Base-by-base conservation (phyloP, 35 echinoderm and acorn worm species). In the Ophiothrix spiculata region DNA sequence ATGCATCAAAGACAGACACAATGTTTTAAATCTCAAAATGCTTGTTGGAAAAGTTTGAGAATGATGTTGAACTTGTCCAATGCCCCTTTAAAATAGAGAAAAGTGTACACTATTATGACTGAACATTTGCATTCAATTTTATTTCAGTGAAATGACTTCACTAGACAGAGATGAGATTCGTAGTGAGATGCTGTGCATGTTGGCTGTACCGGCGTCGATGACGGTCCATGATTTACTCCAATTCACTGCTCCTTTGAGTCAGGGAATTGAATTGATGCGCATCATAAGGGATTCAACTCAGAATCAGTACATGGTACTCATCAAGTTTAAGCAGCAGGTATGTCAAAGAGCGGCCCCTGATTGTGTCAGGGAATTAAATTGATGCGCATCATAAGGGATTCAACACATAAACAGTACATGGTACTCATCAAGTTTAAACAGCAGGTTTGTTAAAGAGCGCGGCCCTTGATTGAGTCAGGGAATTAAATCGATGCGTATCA, bases 121-220 rank as follows among this genome's bases (percentile, higher is more conserved):
- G n/a, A n/a, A n/a, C n/a, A n/a, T n/a, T n/a, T n/a, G n/a, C n/a
- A n/a, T n/a, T n/a, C n/a, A n/a, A 56, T 86, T 90, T 31, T 25
- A 79, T 33, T 16, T 33, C 64, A 99, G 96, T 75, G 87, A 91
- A 14, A 94, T 93, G 83, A 91, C 92, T 3, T 90, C 96, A 13
- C 35, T 99, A 54, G 92, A 94, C 78, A 88, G 92, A 40, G 96
- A 88, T 39, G 85, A 88, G 45, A 35, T 79, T 14, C 89, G 96
- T 6, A 99, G 96, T 84, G 96, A 99, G 77, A 99, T 99, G 96
- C 87, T 99, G 14, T 93, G 92, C 74, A 88, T 93, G 81, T 89
- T 99, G 38, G 91, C 91, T 0, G 92, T 99, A 1, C 96, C 96
- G 13, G 91, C 96, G 10, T 87, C 86, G 4, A 91, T 99, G 84